Evolutionary conservation across 2,113 vertebrate genomes (phyloP), one percentile per base, ranked within the genome.

Genomic region (Calcarius ornatus): DNA sequence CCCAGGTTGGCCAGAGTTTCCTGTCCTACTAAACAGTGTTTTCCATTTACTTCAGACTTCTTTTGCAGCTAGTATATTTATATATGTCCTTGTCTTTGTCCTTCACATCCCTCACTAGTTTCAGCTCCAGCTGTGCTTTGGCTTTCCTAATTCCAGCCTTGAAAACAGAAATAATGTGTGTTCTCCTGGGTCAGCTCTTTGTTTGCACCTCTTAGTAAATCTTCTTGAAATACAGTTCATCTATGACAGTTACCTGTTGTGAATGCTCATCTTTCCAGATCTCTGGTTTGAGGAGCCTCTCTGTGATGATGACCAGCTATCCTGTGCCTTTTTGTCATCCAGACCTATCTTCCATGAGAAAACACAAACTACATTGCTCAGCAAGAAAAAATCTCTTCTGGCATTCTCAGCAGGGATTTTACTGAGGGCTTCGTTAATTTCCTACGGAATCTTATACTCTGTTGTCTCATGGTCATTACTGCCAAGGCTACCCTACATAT

Each of bases 331-430:
- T 72, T 35, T 69, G 21, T 60, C 28, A 81, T 45, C 9, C 16
- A 78, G 13, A 9, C 4, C 15, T 25, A 30, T 43, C 24, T 69
- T 73, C 6, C 38, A 24, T 2, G 6, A 48, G 35, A 78, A 78
- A 48, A 17, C 43, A 9, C 19, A 30, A 81, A 38, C 10, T 23
- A 20, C 0, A 0, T 9, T 72, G 4, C 6, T 86, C 22, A 45
- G 23, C 12, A 63, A 65, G 17, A 68, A 57, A 23, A 90, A 56
- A 80, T 47, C 15, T 57, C 2, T 13, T 81, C 73, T 38, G 59
- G 8, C 17, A 84, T 24, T 27, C 25, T 84, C 17, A 37, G 5
- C 14, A 51, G 27, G 37, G 30, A 53, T 68, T 81, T 56, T n/a
- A 5, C 4, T 53, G 3, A 51, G 93, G 71, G 4, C 5, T 21